Percentiles rank a stretch among this genome's conserved stretches.
These are phyloP conservation scores for human (Homo sapiens) DNA, from an alignment of 2,113 vertebrate genomes.

Conservation along the genomic window DNA sequence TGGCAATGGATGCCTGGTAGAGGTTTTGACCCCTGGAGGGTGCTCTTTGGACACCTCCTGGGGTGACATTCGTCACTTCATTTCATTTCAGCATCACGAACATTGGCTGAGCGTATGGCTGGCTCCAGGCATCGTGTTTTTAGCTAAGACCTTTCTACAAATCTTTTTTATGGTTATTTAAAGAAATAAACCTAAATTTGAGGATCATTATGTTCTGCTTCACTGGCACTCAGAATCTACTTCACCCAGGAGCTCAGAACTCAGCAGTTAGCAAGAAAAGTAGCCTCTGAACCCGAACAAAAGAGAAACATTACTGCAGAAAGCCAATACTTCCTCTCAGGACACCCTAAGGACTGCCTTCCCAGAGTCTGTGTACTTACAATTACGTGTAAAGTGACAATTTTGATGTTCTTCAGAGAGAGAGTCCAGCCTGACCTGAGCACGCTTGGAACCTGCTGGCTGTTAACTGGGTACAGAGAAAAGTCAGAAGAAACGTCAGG, in stretches of 20 bases:
- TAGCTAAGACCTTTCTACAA: not conserved
- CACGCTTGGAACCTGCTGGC: not conserved
- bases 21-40: not conserved
- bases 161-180: constrained; percentile 1
- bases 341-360: not conserved
- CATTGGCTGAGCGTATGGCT: rapidly evolving
- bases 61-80: rapidly evolving
- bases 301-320: not conserved
- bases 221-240: not conserved
- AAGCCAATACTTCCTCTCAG: not conserved
- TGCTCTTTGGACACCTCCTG: not conserved
- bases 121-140: not conserved
- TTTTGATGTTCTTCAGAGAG: not conserved
- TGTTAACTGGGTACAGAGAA: not conserved
- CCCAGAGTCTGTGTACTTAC: not conserved
- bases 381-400: not conserved
- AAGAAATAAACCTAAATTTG: not conserved
- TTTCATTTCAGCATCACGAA: not conserved
- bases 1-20: rapidly evolving
- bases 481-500: not conserved
- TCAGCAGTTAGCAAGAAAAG: not conserved
- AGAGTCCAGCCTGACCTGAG: rapidly evolving
- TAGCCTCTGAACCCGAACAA: not conserved
- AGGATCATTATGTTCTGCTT: not conserved
- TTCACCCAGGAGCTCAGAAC: not conserved